Evolutionary conservation across 2,113 vertebrate species (phyloP), one percentile per base, ranked within the genome.

Genomic region (Lipophrys pholis): DNA sequence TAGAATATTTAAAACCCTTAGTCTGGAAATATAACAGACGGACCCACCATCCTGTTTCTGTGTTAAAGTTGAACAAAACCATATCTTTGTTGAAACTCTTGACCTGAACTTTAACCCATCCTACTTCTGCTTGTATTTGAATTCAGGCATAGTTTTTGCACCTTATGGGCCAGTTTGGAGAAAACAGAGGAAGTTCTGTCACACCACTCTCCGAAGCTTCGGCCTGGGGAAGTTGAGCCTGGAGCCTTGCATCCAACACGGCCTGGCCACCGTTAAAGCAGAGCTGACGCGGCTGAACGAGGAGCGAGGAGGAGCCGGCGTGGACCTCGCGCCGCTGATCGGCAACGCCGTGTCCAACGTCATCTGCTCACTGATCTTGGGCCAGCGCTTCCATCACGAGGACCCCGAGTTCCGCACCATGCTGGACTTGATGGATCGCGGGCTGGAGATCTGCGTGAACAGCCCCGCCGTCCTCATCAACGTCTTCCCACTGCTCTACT

Each of bases 121-220:
- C 10, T 79, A 12, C 40, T 42, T 62, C 72, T 11, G 78, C 14
- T 0, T 78, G 75, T 58, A 65, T 35, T 51, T 84, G 38, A 68
- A 58, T 83, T 14, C 65, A 99, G 98, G 98, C 65, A 94, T 99
- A 36, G 96, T 99, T 62, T 99, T 99, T 63, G 97, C 97, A 46
- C 95, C 91, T 12, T 99, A 97, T 0, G 97, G 97, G 5, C 93
- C 94, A 0, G 67, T 96, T 35, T 99, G 98, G 98, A 93, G 84
- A 69, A 95, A 94, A 63, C 97, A 99, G 79, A 94, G 98, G 21
- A 97, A 92, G 81, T 99, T 99, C 89, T 98, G 96, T 62, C 96
- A 97, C 38, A 76, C 94, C 11, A 95, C 94, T 0, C 92, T 99
- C 6, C 94, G 97, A 9, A 95, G 90, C 73, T 98, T 99, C 55